These are phyloP conservation scores for Trimorus sp. DNA, from an alignment of 2,888 invertebrate genomes.

Conservation along the genomic window DNA sequence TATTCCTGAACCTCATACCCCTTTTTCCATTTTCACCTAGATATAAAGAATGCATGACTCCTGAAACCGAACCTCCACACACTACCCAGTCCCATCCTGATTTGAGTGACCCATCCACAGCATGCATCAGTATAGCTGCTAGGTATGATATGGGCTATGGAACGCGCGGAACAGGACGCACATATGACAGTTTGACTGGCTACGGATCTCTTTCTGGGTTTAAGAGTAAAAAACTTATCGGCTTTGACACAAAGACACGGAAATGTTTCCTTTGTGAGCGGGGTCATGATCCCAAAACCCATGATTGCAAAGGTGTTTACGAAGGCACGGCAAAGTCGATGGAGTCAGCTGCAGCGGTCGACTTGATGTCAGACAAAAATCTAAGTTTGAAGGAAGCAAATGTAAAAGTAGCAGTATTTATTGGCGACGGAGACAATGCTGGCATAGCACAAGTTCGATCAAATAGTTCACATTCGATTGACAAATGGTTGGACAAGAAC, in stretches of 20 bases:
- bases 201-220: conserved; percentile 31
- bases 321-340: conserved; percentile 68
- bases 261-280: conserved; percentile 62
- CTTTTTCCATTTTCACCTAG: no score
- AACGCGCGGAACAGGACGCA: no score
- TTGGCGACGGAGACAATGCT: conserved; percentile 69
- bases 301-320: conserved; percentile 65
- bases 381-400: conserved; percentile 50
- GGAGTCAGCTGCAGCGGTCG: conserved; percentile 67
- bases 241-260: conserved; percentile 56
- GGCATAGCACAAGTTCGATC: conserved; percentile 63
- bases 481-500: conserved; percentile 57
- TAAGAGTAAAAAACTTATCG: conserved; percentile 58
- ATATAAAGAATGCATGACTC: no score
- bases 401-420: conserved; percentile 59
- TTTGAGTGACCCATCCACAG: no score
- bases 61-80: no score
- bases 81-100: no score
- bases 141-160: no score
- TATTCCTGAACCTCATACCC: no score
- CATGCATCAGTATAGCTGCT: no score
- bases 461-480: conserved; percentile 37
- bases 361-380: conserved; percentile 63
- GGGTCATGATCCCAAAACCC: conserved; percentile 57
- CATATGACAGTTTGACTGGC: conserved; percentile 43